phyloP scores from a whole-genome alignment of 23 tunicate species.

The Corella eumyota region DNA sequence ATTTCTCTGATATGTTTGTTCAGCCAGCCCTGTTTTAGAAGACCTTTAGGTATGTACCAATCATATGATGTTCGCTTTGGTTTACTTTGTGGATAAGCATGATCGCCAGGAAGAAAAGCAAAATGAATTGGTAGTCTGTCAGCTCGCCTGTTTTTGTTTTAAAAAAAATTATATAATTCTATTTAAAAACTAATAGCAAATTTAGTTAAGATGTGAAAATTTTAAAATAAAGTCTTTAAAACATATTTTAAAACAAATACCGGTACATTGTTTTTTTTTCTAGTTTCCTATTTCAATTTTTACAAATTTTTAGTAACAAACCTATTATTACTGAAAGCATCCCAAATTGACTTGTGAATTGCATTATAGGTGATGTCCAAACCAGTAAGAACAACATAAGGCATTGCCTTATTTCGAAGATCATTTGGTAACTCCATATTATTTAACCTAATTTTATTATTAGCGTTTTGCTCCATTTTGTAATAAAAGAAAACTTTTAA shows the following conservation, averaged over 20 bases:
- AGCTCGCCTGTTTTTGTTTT: conserved; percentile 39
- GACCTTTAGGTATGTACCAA: conserved; percentile 92
- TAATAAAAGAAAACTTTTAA: no score
- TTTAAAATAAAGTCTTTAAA: no score
- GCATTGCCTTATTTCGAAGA: conserved; percentile 38
- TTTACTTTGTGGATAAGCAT: conserved; percentile 58
- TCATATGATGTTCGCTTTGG: conserved; percentile 82
- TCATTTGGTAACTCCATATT: conserved; percentile 53
- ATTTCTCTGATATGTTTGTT: conserved; percentile 54
- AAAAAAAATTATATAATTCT: no score
- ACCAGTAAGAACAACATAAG: conserved; percentile 82
- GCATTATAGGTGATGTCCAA: conserved; percentile 82
- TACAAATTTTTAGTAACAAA: no score
- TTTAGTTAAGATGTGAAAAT: no score
- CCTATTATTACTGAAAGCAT: conserved; percentile 82
- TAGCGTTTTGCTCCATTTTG: no score
- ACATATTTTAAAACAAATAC: no score
- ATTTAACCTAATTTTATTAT: no score
- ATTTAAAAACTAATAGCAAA: no score
- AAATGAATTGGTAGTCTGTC: conserved; percentile 51
- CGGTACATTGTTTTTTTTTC: no score
- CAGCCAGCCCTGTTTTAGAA: conserved; percentile 73
- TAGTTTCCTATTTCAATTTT: no score
- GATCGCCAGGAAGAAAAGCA: conserved; percentile 80
- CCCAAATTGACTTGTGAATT: conserved; percentile 83